Evolutionary conservation across 2,113 vertebrate species (phyloP), one percentile per base, ranked within the genome.

Genomic region (Gulo gulo): DNA sequence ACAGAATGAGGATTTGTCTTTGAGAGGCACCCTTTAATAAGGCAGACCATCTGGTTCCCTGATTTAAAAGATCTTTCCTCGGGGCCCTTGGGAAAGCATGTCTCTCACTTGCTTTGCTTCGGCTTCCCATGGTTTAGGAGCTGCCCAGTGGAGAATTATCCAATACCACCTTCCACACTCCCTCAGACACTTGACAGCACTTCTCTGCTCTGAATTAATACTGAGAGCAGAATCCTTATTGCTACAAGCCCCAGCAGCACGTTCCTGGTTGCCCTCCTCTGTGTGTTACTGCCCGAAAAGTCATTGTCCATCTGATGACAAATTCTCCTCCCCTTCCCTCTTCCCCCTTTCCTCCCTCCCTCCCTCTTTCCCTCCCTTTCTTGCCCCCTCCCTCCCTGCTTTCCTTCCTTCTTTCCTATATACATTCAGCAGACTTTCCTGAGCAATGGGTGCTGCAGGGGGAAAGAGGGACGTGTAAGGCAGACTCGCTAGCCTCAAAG

Each of bases 11-110:
- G 88, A 24, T 76, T 74, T 97, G 91, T 81, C 94, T 97, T 94
- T 91, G 97, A 95, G 91, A 94, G 55, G 88, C n/a, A 55, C 96
- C 97, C 96, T 97, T 94, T 96, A 96, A 97, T 94, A 91, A 97
- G 94, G 95, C 94, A 92, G 86, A 18, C 98, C 97, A 98, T 98
- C 97, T 98, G 97, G 31, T 57, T 91, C 52, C 71, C 92, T 95
- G 92, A 91, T 95, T 97, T 92, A 29, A 67, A 85, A 91, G 95
- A 55, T 92, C 71, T 91, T 59, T 20, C 50, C 81, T 67, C 0
- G 0, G 76, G 47, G 84, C 98, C 69, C 98, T 23, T 73, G 97
- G 97, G 98, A 95, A 45, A 14, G 39, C 63, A 0, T 20, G 97
- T 97, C 98, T 97, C 95, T 98, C 97, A 97, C 97, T 96, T 93